A percentile compares a stretch with the other conserved stretches of the same genome.
These are phyloP conservation scores for Lamproptera curius DNA, from an alignment of 2,888 invertebrate species.

Conservation along the genomic window DNA sequence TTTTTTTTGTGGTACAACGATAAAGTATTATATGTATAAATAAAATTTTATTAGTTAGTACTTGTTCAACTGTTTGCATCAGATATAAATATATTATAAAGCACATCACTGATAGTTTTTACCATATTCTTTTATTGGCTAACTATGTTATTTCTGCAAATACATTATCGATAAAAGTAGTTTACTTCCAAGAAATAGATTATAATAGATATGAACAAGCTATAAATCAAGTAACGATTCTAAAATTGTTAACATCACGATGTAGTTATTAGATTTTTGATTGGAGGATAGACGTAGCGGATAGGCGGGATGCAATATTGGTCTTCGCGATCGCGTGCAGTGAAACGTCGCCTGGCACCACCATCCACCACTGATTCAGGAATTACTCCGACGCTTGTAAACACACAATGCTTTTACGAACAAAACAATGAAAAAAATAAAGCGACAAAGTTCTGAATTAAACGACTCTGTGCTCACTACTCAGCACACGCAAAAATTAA, in stretches of 20 bases:
- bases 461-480: conserved; percentile 25
- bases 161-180: no score
- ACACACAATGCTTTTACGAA: conserved; percentile 43
- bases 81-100: no score
- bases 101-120: no score
- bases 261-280: conserved; percentile 40
- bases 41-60: no score
- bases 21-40: no score
- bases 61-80: no score
- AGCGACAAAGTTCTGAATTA: conserved; percentile 21
- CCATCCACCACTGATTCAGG: conserved; percentile 57
- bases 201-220: conserved; percentile 23
- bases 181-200: not conserved
- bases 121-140: no score
- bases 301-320: conserved; percentile 53
- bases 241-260: conserved; percentile 47
- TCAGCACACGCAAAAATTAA: conserved; percentile 34
- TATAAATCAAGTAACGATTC: conserved; percentile 28
- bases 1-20: no score
- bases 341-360: conserved; percentile 73
- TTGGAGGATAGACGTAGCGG: conserved; percentile 43
- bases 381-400: conserved; percentile 64
- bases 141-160: no score
- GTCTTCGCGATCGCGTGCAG: conserved; percentile 62
- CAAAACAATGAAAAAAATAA: conserved; percentile 21